Evolutionary conservation across 2,888 invertebrate species (phyloP).

Genomic region (Notodonta dromedarius): DNA sequence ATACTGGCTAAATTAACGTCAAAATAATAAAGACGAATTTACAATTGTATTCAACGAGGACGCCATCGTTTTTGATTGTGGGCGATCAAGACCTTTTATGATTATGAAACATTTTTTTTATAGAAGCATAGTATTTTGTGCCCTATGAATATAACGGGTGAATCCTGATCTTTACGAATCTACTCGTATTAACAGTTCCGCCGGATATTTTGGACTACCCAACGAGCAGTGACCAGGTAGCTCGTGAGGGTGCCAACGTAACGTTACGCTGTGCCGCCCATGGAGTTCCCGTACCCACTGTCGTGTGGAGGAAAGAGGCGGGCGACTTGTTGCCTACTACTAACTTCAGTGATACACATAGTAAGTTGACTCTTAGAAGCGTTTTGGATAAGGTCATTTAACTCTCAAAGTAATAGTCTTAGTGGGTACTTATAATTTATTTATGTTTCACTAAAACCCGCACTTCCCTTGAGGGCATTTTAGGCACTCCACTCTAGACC

Average conservation of each 20-base stretch:
- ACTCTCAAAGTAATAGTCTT: too few species aligned
- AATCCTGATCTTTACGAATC: neutral
- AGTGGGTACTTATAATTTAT: too few species aligned
- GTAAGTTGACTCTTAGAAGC: slow-evolving; percentile 54
- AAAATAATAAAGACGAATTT: too few species aligned
- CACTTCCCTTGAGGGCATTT: too few species aligned
- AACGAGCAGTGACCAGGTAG: slow-evolving; percentile 93
- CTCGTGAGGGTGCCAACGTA: slow-evolving; percentile 93
- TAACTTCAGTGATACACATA: slow-evolving; percentile 76
- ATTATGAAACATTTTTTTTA: too few species aligned
- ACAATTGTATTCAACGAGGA: too few species aligned
- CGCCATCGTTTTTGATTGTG: too few species aligned
- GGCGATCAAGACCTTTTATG: neutral
- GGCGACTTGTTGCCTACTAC: slow-evolving; percentile 85
- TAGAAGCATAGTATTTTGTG: too few species aligned
- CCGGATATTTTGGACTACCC: slow-evolving; percentile 94
- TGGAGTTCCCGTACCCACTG: slow-evolving; percentile 92
- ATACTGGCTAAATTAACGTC: too few species aligned
- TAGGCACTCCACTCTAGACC: too few species aligned
- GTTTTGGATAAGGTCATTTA: neutral
- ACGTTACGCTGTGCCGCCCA: slow-evolving; percentile 94
- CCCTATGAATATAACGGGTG: too few species aligned
- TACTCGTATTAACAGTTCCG: slow-evolving; percentile 87
- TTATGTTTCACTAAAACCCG: too few species aligned
- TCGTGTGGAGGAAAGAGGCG: slow-evolving; percentile 94